Evolutionary conservation across 2,888 invertebrate species (phyloP).

Genomic region (Gerris lacustris): DNA sequence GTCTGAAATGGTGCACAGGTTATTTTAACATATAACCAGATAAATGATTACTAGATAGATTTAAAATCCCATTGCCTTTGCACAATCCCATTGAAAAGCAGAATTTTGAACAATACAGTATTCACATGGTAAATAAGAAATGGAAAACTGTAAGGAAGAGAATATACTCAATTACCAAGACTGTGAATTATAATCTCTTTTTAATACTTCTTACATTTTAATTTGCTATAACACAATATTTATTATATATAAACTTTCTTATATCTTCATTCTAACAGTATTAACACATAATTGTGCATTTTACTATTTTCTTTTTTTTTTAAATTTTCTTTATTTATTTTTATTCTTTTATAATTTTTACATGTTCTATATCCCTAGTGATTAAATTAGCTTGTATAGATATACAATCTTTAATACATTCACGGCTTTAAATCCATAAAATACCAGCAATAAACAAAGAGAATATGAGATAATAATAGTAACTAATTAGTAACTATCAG

Average conservation of each 20-base stretch:
- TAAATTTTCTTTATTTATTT: not conserved
- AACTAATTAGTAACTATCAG: slow-evolving; percentile 1
- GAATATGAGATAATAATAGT: not conserved
- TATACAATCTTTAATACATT: slow-evolving; percentile 1
- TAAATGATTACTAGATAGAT: too few relatives aligned
- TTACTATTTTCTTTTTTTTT: too few relatives aligned
- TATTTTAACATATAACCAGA: too few relatives aligned
- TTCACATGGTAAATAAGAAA: too few relatives aligned
- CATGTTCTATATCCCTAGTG: not conserved
- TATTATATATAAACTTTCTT: not conserved
- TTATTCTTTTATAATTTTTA: not conserved
- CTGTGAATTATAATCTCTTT: not conserved
- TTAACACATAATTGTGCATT: not conserved
- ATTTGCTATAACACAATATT: not conserved
- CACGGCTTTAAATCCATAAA: not conserved
- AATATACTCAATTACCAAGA: not conserved
- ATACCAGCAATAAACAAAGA: not conserved
- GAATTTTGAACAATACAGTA: too few relatives aligned
- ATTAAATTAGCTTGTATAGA: not conserved
- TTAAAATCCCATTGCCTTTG: too few relatives aligned
- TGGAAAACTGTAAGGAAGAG: too few relatives aligned
- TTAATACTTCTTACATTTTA: not conserved
- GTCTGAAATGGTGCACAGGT: too few relatives aligned
- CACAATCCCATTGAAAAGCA: too few relatives aligned
- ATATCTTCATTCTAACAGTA: not conserved